Evolutionary conservation across 2,888 invertebrate genomes (phyloP).

Genomic region (Prostheceraeus crozeri): DNA sequence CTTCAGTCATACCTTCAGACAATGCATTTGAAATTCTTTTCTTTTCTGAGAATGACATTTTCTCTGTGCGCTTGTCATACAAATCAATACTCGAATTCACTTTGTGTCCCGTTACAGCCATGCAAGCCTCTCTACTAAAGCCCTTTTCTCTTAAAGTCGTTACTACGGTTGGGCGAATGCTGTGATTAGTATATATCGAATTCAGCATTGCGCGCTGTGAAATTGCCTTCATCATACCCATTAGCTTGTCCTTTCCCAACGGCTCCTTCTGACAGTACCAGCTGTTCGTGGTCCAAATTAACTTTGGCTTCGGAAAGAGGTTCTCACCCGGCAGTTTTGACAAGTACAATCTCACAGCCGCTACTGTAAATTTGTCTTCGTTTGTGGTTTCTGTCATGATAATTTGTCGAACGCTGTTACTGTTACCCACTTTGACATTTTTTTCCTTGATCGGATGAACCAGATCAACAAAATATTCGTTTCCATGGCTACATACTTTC

Average conservation of each 20-base stretch:
- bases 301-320: background rate
- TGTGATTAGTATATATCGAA: slow-evolving; percentile 3
- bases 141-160: slow-evolving; percentile 9
- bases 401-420: background rate
- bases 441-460: background rate
- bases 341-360: background rate
- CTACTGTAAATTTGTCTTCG: slow-evolving; percentile 8
- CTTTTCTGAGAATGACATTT: background rate
- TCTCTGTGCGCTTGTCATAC: slow-evolving; percentile 1
- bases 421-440: background rate
- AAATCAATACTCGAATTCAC: background rate
- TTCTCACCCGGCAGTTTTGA: background rate
- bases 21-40: slow-evolving; percentile 5
- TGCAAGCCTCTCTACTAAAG: background rate
- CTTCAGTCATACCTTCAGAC: background rate
- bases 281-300: background rate
- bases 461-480: background rate
- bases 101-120: slow-evolving; percentile 4
- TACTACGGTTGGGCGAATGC: background rate
- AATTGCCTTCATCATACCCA: slow-evolving; percentile 4
- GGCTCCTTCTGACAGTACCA: slow-evolving; percentile 22
- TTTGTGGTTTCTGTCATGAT: background rate
- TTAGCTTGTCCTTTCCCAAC: slow-evolving; percentile 7
- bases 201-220: background rate
- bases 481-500: background rate